These are phyloP conservation scores for Bostrychus sinensis DNA, from an alignment of 2,113 vertebrate species.

Conservation along the genomic window DNA sequence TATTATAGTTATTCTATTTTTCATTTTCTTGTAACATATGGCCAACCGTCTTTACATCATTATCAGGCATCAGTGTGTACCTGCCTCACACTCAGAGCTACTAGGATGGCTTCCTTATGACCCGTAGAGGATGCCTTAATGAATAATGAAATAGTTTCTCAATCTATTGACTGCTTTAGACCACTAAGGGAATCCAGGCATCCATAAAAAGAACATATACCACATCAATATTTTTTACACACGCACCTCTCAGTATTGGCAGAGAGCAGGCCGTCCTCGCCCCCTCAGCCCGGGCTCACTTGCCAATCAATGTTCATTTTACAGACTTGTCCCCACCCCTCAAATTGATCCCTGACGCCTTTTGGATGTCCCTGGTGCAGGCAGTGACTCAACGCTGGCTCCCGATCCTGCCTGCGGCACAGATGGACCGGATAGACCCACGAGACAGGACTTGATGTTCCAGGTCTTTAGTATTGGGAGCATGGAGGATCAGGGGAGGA, in stretches of 20 bases:
- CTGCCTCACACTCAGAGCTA: background rate
- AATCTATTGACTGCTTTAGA: background rate
- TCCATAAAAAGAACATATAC: conserved; percentile 2
- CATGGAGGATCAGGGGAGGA: conserved; percentile 33
- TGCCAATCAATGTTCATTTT: conserved; percentile 70
- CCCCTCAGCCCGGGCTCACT: conserved; percentile 22
- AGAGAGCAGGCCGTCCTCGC: conserved; percentile 6
- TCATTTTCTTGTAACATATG: no score
- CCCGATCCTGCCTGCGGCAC: conserved; percentile 32
- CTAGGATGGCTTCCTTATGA: background rate
- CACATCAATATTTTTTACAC: conserved; percentile 2
- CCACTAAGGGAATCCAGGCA: background rate
- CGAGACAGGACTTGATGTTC: conserved; percentile 37
- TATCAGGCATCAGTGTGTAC: no score
- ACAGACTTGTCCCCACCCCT: conserved; percentile 63
- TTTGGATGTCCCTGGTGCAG: conserved; percentile 48
- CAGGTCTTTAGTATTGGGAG: conserved; percentile 37
- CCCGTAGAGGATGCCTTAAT: background rate
- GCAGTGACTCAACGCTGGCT: conserved; percentile 31
- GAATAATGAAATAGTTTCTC: conserved; percentile 1
- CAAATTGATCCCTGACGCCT: conserved; percentile 53
- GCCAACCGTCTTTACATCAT: no score
- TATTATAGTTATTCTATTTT: no score
- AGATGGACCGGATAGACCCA: conserved; percentile 50
- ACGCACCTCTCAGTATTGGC: conserved; percentile 16